Conservation (phyloP, 1,140 invertebrate genomes). For the Caenorhabditis inopinata region DNA sequence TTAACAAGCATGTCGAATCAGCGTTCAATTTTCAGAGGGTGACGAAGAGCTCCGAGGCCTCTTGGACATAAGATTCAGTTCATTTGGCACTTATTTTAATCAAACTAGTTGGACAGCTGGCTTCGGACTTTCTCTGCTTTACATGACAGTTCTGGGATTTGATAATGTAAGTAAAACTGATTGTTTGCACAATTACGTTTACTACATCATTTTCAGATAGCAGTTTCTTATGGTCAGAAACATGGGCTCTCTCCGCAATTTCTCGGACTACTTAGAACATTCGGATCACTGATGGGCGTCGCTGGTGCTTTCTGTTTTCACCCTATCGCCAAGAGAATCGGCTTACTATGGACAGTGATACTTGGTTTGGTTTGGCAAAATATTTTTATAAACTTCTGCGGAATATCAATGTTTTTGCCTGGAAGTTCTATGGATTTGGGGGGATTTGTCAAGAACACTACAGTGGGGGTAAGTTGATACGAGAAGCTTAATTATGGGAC, state of each 20-base stretch:
- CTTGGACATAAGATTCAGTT: background rate
- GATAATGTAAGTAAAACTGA: slow-evolving; percentile 61
- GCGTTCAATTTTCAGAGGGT: background rate
- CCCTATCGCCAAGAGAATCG: slow-evolving; percentile 40
- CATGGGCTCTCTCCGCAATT: slow-evolving; percentile 46
- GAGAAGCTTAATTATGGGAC: too few species aligned
- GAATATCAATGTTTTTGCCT: slow-evolving; percentile 70
- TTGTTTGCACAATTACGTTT: background rate
- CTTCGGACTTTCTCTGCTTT: slow-evolving; percentile 55
- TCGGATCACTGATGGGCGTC: slow-evolving; percentile 48
- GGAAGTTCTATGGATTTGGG: slow-evolving; percentile 70
- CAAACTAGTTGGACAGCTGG: slow-evolving; percentile 50
- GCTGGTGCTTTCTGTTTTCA: slow-evolving; percentile 42
- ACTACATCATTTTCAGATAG: slow-evolving; percentile 41
- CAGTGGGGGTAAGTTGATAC: too few species aligned
- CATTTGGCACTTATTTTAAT: slow-evolving; percentile 40
- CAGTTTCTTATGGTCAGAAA: slow-evolving; percentile 49
- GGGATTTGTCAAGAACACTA: slow-evolving; percentile 38
- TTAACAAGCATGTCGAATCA: background rate
- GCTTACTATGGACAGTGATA: slow-evolving; percentile 49
- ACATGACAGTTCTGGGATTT: slow-evolving; percentile 60
- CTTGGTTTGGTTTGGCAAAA: slow-evolving; percentile 57
- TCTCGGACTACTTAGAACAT: slow-evolving; percentile 48
- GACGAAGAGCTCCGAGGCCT: background rate
- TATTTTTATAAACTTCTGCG: slow-evolving; percentile 66